These are phyloP conservation scores for Tarsius wallacei DNA, from an alignment of 2,797 vertebrate genomes.

Conservation along the genomic window DNA sequence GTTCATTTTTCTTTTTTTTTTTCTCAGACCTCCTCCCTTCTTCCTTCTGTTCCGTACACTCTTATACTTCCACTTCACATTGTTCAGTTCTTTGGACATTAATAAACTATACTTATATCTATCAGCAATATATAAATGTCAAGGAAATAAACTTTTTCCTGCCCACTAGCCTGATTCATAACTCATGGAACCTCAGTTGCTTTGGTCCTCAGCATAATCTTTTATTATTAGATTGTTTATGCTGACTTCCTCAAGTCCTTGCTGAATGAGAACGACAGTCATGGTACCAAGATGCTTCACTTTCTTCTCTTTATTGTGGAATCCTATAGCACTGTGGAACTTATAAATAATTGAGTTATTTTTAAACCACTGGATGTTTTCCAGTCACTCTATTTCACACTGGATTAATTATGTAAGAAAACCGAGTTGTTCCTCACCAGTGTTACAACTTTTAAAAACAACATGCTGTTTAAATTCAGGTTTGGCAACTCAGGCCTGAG, in stretches of 20 bases:
- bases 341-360: constrained; percentile 93
- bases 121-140: constrained; percentile 17
- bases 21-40: constrained; percentile 30
- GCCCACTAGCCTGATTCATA: constrained; percentile 57
- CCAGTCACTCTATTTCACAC: constrained; percentile 93
- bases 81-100: constrained; percentile 54
- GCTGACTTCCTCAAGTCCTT: constrained; percentile 77
- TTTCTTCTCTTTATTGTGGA: constrained; percentile 91
- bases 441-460: constrained; percentile 93
- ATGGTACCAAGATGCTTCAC: constrained; percentile 87
- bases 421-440: constrained; percentile 92
- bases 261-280: constrained; percentile 85
- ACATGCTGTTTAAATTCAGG: constrained; percentile 95
- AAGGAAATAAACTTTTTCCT: background rate
- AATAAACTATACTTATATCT: background rate
- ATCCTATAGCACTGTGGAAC: constrained; percentile 90
- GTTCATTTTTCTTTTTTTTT: constrained; percentile 66
- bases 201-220: background rate
- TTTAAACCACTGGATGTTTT: constrained; percentile 92
- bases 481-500: constrained; percentile 92
- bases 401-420: constrained; percentile 94
- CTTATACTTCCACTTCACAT: background rate
- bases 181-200: constrained; percentile 29
- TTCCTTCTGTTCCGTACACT: constrained; percentile 2
- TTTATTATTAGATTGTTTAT: constrained; percentile 54